Evolutionary conservation across 2,113 vertebrate genomes (phyloP).

Genomic region (Climacteris rufus): DNA sequence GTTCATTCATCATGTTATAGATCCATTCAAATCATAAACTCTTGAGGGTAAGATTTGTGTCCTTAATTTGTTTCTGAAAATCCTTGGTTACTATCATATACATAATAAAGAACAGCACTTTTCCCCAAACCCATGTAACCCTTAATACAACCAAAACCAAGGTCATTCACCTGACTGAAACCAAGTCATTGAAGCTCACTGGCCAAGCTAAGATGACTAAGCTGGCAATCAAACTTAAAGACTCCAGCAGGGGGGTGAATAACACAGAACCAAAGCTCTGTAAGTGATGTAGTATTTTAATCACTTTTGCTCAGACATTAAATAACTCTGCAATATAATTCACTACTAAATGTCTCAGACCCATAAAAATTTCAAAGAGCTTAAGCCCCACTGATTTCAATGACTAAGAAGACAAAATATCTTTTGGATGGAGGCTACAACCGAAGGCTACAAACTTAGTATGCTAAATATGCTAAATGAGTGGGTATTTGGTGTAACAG

Average conservation of each 20-base stretch:
- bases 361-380: neutral
- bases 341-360: neutral
- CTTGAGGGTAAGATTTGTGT: conserved; percentile 28
- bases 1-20: conserved; percentile 55
- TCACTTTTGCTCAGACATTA: neutral
- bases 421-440: neutral
- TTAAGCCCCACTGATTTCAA: neutral
- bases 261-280: neutral
- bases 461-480: neutral
- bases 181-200: neutral
- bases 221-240: neutral
- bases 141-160: neutral
- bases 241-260: neutral
- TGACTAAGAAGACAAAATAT: neutral
- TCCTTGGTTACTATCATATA: neutral
- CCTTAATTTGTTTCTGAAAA: conserved; percentile 36
- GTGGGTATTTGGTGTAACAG: neutral
- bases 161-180: neutral
- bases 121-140: neutral
- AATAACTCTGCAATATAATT: neutral
- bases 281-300: neutral
- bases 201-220: neutral
- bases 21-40: conserved; percentile 57
- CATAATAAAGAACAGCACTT: neutral
- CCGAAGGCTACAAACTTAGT: neutral